A percentile compares a stretch with the other conserved stretches of the same genome.
These are phyloP conservation scores for Drosophila santomea DNA, from an alignment of 1,140 invertebrate species.

Conservation along the genomic window DNA sequence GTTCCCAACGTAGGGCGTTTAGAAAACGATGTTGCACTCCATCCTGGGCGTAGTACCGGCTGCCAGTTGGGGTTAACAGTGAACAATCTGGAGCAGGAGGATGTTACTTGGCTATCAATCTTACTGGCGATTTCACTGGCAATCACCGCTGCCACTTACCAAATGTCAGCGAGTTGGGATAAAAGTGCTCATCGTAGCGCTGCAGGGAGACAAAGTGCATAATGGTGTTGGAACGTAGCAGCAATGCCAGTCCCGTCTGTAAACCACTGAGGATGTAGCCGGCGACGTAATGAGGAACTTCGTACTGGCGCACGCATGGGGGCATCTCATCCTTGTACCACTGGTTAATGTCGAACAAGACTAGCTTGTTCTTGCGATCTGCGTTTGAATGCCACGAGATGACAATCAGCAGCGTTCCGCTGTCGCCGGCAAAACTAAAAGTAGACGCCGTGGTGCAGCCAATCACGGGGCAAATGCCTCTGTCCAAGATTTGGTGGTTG, in stretches of 20 bases:
- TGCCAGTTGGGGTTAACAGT: slow-evolving; percentile 85
- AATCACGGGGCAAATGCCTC: slow-evolving; percentile 28
- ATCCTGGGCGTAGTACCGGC: slow-evolving; percentile 86
- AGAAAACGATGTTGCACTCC: slow-evolving; percentile 90
- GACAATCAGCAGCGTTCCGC: slow-evolving; percentile 74
- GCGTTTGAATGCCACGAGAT: slow-evolving; percentile 83
- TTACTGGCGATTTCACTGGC: not conserved
- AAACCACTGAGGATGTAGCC: slow-evolving; percentile 57
- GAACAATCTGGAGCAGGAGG: slow-evolving; percentile 84
- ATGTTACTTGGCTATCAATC: no score
- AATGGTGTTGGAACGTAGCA: slow-evolving; percentile 77
- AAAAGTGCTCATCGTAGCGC: slow-evolving; percentile 91
- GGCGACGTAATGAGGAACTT: slow-evolving; percentile 56
- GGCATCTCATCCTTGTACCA: slow-evolving; percentile 98
- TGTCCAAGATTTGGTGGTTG: slow-evolving; percentile 56
- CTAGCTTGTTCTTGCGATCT: slow-evolving; percentile 80
- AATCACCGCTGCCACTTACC: slow-evolving; percentile 85
- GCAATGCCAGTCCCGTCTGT: slow-evolving; percentile 68
- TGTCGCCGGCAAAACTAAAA: slow-evolving; percentile 53
- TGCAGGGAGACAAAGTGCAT: slow-evolving; percentile 85
- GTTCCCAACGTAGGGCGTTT: slow-evolving; percentile 87
- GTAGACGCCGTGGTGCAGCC: slow-evolving; percentile 56
- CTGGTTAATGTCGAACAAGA: slow-evolving; percentile 96
- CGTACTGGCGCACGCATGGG: slow-evolving; percentile 47
- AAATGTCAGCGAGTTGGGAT: slow-evolving; percentile 91